phyloP scores from a whole-genome alignment of 2,797 vertebrate species.

The Sebastiscus albofasciatus region DNA sequence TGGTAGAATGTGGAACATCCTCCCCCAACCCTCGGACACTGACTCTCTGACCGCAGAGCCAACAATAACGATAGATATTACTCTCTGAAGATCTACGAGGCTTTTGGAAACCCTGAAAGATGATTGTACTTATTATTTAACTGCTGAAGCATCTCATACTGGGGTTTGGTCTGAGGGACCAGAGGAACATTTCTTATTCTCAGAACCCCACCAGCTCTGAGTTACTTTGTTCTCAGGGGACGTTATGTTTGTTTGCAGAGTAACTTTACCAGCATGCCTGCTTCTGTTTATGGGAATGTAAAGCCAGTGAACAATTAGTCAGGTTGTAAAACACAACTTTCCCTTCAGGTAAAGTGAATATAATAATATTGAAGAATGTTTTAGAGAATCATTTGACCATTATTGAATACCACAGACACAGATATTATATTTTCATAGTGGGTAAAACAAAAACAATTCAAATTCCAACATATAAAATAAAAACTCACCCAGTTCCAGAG shows the following conservation, averaged over 20 bases:
- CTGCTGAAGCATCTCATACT: neutral
- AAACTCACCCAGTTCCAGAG: slow-evolving; percentile 67
- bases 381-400: neutral
- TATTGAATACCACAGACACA: neutral
- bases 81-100: neutral
- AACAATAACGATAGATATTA: no score
- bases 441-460: neutral
- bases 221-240: neutral
- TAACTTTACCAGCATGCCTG: neutral
- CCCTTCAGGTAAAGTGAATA: neutral
- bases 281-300: neutral
- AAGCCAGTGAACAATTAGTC: neutral
- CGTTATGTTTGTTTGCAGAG: neutral
- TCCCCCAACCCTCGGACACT: slow-evolving; percentile 45
- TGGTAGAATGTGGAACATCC: slow-evolving; percentile 30
- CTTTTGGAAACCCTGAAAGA: neutral
- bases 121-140: neutral
- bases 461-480: neutral
- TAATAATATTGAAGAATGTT: neutral
- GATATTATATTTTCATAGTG: neutral
- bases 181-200: neutral
- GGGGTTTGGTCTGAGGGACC: neutral
- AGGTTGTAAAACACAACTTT: neutral
- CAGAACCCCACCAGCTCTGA: neutral
- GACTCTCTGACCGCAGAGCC: slow-evolving; percentile 32